These are phyloP conservation scores for Athene cunicularia DNA, from an alignment of 2,113 vertebrate genomes.

Conservation along the genomic window DNA sequence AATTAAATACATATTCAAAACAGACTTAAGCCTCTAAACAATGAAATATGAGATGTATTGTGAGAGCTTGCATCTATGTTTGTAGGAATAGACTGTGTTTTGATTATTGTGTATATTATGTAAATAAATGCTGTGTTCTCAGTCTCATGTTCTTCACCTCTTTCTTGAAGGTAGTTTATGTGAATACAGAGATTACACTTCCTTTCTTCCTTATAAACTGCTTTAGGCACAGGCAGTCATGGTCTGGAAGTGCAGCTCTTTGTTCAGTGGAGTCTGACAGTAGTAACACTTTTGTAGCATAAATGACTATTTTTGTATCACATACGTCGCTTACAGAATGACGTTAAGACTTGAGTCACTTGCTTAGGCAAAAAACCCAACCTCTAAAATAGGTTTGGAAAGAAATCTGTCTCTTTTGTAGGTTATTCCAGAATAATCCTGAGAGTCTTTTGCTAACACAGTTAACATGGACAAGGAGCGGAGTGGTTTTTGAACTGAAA, in stretches of 20 bases:
- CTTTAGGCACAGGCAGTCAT: not conserved
- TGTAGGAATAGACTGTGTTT: not conserved
- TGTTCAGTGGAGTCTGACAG: not conserved
- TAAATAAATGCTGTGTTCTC: not conserved
- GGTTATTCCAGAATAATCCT: not conserved
- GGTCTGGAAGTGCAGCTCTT: not conserved
- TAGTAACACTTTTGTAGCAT: not conserved
- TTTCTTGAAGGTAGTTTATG: not conserved
- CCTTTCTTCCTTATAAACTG: not conserved
- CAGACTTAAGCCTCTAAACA: not conserved
- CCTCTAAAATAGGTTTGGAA: not conserved
- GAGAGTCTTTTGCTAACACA: not conserved
- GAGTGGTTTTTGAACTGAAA: not conserved
- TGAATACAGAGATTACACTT: not conserved
- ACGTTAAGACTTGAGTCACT: not conserved
- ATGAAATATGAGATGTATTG: not conserved
- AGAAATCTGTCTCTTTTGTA: not conserved
- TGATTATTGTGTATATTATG: not conserved
- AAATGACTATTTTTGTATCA: not conserved
- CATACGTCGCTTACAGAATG: fast-evolving
- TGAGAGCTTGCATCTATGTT: not conserved
- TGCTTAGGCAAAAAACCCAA: not conserved
- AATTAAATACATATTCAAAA: not conserved
- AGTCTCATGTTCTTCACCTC: not conserved
- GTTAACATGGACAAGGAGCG: not conserved